phyloP scores from a whole-genome alignment of 2,888 invertebrate genomes.

The Prosapia bicincta region DNA sequence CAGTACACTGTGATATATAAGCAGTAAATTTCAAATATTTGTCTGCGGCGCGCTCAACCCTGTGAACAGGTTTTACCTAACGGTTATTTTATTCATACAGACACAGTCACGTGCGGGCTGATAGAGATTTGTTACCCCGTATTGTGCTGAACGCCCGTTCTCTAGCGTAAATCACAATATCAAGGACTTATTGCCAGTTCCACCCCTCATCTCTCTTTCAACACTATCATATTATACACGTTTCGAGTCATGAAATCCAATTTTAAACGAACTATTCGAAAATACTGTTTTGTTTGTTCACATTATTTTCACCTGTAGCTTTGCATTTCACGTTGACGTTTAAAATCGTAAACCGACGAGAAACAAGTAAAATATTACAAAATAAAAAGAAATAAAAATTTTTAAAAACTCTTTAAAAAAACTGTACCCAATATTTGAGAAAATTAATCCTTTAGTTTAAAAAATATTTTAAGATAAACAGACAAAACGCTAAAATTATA shows the following conservation, averaged over 20 bases:
- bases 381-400: no score
- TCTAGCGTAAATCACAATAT: neutral
- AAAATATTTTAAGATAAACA: no score
- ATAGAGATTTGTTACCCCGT: neutral
- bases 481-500: no score
- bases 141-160: neutral
- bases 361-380: no score
- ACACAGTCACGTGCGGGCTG: neutral
- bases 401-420: no score
- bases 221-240: constrained; percentile 1
- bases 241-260: neutral
- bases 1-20: neutral
- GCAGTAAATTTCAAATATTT: neutral
- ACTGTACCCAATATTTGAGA: no score
- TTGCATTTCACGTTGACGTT: no score
- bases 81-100: constrained; percentile 2
- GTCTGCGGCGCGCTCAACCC: neutral
- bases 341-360: no score
- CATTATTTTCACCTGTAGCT: no score
- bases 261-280: neutral
- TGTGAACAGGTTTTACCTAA: neutral
- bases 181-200: neutral
- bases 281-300: neutral
- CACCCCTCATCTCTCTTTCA: neutral
- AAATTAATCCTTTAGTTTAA: no score